Conservation (phyloP, 2,797 vertebrate genomes). For the Epinephelus awoara region DNA sequence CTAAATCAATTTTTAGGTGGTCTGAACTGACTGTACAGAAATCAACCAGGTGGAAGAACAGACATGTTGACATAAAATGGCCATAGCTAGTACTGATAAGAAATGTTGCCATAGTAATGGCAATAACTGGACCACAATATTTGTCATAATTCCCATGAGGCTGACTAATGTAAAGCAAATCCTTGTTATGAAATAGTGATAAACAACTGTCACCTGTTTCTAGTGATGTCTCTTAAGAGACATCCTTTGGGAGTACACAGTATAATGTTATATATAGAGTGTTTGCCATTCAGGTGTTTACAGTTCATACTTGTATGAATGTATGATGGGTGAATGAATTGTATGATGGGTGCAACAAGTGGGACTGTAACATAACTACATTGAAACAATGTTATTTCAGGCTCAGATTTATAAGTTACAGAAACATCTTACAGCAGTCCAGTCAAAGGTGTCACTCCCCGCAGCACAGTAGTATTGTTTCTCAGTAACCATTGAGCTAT, state of each 20-base stretch:
- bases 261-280: too few relatives aligned
- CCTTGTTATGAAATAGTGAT: not conserved
- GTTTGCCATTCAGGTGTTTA: not conserved
- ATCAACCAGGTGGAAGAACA: constrained; percentile 8
- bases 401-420: not conserved
- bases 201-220: constrained; percentile 89
- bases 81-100: not conserved
- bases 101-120: not conserved
- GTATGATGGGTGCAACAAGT: constrained; percentile 25
- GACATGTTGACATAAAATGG: not conserved
- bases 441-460: not conserved
- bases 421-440: not conserved
- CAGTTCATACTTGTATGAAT: not conserved
- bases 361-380: not conserved
- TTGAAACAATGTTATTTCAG: not conserved
- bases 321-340: not conserved
- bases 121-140: not conserved
- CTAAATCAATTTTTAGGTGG: constrained; percentile 12
- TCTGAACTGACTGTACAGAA: constrained; percentile 39
- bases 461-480: not conserved
- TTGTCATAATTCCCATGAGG: not conserved
- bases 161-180: not conserved
- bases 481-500: not conserved
- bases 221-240: constrained; percentile 80
- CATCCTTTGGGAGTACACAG: not conserved